phyloP scores from a whole-genome alignment of 2,888 invertebrate genomes.

The Chydorus sphaericus region DNA sequence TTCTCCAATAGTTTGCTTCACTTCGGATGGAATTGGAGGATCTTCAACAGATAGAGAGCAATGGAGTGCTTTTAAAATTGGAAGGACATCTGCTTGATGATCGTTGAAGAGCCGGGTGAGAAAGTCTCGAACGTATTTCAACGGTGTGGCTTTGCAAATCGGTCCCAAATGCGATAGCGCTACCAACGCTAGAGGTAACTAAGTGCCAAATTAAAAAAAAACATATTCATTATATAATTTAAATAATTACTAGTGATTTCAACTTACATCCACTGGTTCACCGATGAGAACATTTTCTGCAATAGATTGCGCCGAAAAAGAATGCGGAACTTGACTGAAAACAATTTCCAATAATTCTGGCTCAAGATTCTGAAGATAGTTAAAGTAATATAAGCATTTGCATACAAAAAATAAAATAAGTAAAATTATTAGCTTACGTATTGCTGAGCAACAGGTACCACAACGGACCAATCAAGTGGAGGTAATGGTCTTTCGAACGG shows the following conservation, averaged over 20 bases:
- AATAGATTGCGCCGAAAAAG: background rate
- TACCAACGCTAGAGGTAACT: background rate
- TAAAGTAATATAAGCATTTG: too few relatives aligned
- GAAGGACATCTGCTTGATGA: background rate
- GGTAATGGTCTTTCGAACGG: constrained; percentile 1
- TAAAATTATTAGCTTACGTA: too few relatives aligned
- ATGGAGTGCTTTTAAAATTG: background rate
- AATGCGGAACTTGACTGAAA: background rate
- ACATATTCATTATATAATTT: too few relatives aligned
- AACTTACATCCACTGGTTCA: background rate
- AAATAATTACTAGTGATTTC: too few relatives aligned
- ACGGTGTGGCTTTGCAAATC: background rate
- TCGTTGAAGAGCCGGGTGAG: background rate
- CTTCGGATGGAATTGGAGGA: background rate
- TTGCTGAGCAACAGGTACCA: background rate
- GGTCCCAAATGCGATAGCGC: background rate
- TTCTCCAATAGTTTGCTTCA: background rate
- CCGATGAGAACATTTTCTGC: background rate
- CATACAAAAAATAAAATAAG: too few relatives aligned
- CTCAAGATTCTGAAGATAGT: background rate
- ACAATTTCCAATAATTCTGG: constrained; percentile 1
- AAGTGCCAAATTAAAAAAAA: background rate
- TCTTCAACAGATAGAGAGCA: background rate
- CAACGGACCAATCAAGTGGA: background rate
- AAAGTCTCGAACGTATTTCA: background rate